Evolutionary conservation across 2,113 vertebrate genomes (phyloP), one percentile per base, ranked within the genome.

Genomic region (Cephalopterus ornatus): DNA sequence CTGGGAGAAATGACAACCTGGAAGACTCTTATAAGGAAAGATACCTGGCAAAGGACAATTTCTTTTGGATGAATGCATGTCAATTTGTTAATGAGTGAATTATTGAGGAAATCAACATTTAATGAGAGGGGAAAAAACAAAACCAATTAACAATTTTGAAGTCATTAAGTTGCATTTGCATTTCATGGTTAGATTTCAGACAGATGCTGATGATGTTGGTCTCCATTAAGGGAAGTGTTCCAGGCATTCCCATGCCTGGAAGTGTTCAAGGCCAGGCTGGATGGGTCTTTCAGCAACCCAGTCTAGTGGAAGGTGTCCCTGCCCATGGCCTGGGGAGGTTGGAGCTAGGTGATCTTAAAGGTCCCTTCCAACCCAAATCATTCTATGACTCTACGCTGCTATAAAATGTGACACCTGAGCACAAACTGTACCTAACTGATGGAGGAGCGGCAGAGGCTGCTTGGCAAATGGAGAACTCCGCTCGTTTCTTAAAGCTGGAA

Each of bases 371-470:
- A 22, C 30, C 8, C 55, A 76, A 32, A 23, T 17, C 53, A 55
- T 5, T 14, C 21, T 24, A 18, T 1, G 39, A 35, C 32, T 35
- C 41, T 32, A 4, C 4, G 37, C 55, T 15, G 65, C 27, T 12
- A 1, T 6, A 52, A 59, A 28, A 28, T 2, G 11, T 15, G 56
- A 15, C 39, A 28, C 15, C 47, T 3, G 3, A 32, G 67, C 72
- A 27, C 66, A 5, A 6, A 1, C 3, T 3, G 0, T 1, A 4
- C 8, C 22, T 3, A 1, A 1, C 6, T 1, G 50, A 5, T 0
- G 35, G 42, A 22, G 71, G 20, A 23, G 74, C 30, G 18, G 65
- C 58, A 3, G 23, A 39, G 10, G 11, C 9, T 18, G n/a, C 46
- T 0, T 65, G 4, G 21, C 47, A 19, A 9, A 22, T 0, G 6